Evolutionary conservation across 2,797 vertebrate species (phyloP), one percentile per base, ranked within the genome.

Genomic region (Falco concolor): DNA sequence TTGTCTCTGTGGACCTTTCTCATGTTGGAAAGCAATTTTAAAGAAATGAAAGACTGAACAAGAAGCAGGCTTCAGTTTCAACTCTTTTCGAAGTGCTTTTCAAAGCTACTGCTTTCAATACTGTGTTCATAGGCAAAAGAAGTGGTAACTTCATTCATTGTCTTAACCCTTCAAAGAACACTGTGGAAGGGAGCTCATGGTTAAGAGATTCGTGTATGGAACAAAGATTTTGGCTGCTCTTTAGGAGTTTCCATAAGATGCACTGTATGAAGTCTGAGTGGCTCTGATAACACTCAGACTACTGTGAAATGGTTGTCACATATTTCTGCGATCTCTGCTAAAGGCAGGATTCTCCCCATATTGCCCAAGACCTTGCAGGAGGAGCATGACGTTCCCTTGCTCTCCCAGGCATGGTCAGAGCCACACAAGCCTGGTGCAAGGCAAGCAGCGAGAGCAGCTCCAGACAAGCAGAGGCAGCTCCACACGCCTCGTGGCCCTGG

Each of bases 281-380:
- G 67, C 42, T 38, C 72, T 47, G 92, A 5, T 63, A 63, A 36
- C 5, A 10, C 10, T 40, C 27, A 24, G 13, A 9, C 13, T 25
- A 1, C 23, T 19, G 30, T 56, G 49, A 27, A 68, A n/a, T 0
- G 24, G 3, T 13, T 36, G 9, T 13, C 67, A 4, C 0, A 0
- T 3, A 9, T 14, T 74, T 8, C 78, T 74, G 56, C 6, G 47
- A 13, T 40, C 42, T 40, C 52, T 57, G 34, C 83, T 53, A 12
- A 17, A 38, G 76, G 72, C 72, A 72, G 57, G 54, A 34, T 10
- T 34, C 49, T 45, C 53, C 4, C 1, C 32, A 15, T 40, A 3
- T 6, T 45, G 53, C 40, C 84, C 44, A 19, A 11, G 53, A 10
- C 38, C 24, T 30, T 12, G 4, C 0, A 2, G 38, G 38, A 75